A percentile compares a stretch with the other conserved stretches of the same genome.
These are phyloP conservation scores for Thryonomys swinderianus DNA, from an alignment of 2,113 vertebrate genomes.

Conservation along the genomic window DNA sequence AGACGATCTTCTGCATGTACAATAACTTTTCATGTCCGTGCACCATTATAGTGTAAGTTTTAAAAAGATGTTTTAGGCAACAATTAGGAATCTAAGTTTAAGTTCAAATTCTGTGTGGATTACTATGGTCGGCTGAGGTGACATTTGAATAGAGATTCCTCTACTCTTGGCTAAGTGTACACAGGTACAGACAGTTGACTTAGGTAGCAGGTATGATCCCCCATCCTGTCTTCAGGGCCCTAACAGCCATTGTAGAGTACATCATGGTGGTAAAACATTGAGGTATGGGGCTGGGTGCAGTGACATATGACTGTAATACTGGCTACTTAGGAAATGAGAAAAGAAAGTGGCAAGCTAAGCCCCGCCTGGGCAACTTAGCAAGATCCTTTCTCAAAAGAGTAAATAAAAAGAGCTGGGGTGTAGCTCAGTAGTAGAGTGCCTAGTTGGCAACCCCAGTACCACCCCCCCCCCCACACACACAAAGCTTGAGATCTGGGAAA, in stretches of 20 bases:
- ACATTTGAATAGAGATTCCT: slow-evolving; percentile 46
- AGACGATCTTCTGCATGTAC: slow-evolving; percentile 82
- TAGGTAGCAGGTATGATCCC: background rate
- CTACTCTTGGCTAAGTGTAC: background rate
- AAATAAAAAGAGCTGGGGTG: background rate
- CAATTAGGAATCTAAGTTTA: slow-evolving; percentile 83
- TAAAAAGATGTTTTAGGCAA: slow-evolving; percentile 82
- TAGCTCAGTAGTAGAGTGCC: background rate
- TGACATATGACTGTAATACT: background rate
- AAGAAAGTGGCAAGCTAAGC: background rate
- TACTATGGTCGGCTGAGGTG: slow-evolving; percentile 75
- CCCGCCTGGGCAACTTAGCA: background rate
- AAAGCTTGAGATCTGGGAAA: background rate
- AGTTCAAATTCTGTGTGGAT: slow-evolving; percentile 74
- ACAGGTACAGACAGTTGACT: background rate
- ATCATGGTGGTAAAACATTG: background rate
- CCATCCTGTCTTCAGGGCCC: background rate
- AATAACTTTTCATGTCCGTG: slow-evolving; percentile 81
- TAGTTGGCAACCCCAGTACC: too few species aligned
- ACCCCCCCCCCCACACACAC: background rate
- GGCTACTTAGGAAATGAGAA: background rate
- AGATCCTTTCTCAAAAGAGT: background rate
- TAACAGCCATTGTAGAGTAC: background rate
- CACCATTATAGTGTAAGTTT: slow-evolving; percentile 82
- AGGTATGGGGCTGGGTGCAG: background rate